Evolutionary conservation across 2,888 invertebrate genomes (phyloP), one percentile per base, ranked within the genome.

Genomic region (Diadegma fenestrale): DNA sequence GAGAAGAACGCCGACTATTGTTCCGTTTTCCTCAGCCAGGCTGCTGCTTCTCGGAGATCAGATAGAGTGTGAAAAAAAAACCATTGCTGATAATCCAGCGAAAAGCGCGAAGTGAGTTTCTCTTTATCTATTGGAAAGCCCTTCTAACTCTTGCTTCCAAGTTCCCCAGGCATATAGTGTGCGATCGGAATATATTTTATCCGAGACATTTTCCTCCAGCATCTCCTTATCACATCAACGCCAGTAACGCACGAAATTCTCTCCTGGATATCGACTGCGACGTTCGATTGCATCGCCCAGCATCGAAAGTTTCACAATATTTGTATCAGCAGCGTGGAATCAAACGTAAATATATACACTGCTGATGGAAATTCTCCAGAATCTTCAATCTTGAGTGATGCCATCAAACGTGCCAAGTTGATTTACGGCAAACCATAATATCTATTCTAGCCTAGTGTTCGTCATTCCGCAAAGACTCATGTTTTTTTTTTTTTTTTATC

Each of bases 81-180:
- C 33, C 22, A 72, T 77, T 72, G 22, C 76, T 41, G 80, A 77
- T 72, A 80, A 84, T 58, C 61, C 48, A 77, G 41, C 48, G 41
- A 30, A 48, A 77, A 72, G 58, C 61, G 54, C 66, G 71, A 41
- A 66, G 54, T n/a, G n/a, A 66, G 80, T 76, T 80, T 82, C 41
- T 51, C 84, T 87, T 86, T 85, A 88, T 87, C 87, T 73, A 61
- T 51, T 64, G 71, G 58, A 63, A 72, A 80, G 48, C 78, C 71
- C 78, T 88, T 88, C 80, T 48, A 48, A 66, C 72, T 77, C 54
- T 72, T 51, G 51, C 77, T 69, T 54, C 66, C 61, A 71, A 86
- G 85, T 87, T 90, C 84, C 87, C 89, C 90, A 84, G 77, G 80
- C 82, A 86, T 76, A 69, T n/a, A n/a, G n/a, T n/a, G 73, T 86